A percentile compares a stretch with the other conserved stretches of the same genome.
These are phyloP conservation scores for Pelecanus crispus DNA, from an alignment of 2,113 vertebrate genomes.

Conservation along the genomic window DNA sequence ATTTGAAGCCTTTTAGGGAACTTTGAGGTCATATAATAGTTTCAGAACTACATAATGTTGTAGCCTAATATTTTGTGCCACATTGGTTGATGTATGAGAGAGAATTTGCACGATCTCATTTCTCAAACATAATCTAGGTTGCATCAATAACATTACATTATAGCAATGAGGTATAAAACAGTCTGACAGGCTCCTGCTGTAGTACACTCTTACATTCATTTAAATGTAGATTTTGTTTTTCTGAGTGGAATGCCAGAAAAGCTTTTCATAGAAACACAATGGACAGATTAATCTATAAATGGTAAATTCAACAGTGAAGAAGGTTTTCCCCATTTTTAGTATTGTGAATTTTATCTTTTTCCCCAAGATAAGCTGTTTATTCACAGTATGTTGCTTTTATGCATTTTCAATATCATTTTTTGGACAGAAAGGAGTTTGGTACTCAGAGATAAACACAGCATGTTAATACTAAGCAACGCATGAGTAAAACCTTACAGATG, in stretches of 20 bases:
- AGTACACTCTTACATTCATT: slow-evolving; percentile 66
- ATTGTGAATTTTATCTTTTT: slow-evolving; percentile 68
- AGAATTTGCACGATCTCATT: slow-evolving; percentile 45
- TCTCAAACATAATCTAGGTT: slow-evolving; percentile 61
- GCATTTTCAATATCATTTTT: slow-evolving; percentile 55
- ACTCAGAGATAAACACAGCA: slow-evolving; percentile 60
- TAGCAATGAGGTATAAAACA: slow-evolving; percentile 60
- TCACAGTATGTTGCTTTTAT: slow-evolving; percentile 69
- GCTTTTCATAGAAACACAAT: slow-evolving; percentile 66
- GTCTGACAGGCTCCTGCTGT: slow-evolving; percentile 59
- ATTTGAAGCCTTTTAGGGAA: slow-evolving; percentile 58
- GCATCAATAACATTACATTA: slow-evolving; percentile 64
- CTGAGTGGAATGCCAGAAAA: slow-evolving; percentile 66
- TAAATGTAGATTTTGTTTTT: slow-evolving; percentile 73
- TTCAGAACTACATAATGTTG: slow-evolving; percentile 41
- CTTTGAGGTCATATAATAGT: slow-evolving; percentile 42
- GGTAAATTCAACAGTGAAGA: slow-evolving; percentile 60
- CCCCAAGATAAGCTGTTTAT: slow-evolving; percentile 70
- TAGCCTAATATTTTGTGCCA: slow-evolving; percentile 46
- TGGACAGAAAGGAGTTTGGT: slow-evolving; percentile 44
- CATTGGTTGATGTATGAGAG: slow-evolving; percentile 32
- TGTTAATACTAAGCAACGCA: slow-evolving; percentile 34
- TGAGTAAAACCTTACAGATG: slow-evolving; percentile 40
- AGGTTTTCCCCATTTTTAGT: slow-evolving; percentile 59
- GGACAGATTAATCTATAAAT: slow-evolving; percentile 71